Evolutionary conservation across 2,888 invertebrate genomes (phyloP).

Genomic region (Eupeodes luniger): DNA sequence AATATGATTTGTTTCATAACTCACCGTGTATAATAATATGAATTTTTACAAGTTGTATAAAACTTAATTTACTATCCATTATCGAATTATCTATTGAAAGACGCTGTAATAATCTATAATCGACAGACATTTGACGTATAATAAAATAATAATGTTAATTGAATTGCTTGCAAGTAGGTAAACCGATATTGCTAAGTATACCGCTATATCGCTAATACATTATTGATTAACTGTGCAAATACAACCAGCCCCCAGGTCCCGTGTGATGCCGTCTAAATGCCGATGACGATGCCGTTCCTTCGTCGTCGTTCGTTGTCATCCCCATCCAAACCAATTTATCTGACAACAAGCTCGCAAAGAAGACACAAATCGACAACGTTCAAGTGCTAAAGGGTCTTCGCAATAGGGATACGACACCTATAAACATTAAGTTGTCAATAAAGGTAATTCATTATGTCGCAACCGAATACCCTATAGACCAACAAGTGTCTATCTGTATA

Average conservation of each 20-base stretch:
- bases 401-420: conserved; percentile 80
- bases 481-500: conserved; percentile 79
- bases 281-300: background rate
- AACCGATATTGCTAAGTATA: conserved; percentile 63
- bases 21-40: too few relatives aligned
- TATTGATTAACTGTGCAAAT: conserved; percentile 74
- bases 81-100: conserved; percentile 29
- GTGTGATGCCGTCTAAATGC: background rate
- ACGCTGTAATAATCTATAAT: conserved; percentile 40
- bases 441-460: conserved; percentile 84
- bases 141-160: conserved; percentile 66
- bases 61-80: conserved; percentile 17
- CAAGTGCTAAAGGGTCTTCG: conserved; percentile 62
- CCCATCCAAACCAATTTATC: conserved; percentile 55
- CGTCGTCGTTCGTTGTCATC: background rate
- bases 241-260: conserved; percentile 43
- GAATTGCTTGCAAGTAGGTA: conserved; percentile 58
- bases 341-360: conserved; percentile 55
- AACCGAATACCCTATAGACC: conserved; percentile 80
- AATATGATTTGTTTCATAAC: background rate
- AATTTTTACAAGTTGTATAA: conserved; percentile 13
- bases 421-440: conserved; percentile 84
- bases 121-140: conserved; percentile 31
- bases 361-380: conserved; percentile 68
- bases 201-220: conserved; percentile 63